Base-by-base conservation (phyloP, 2,888 invertebrate genomes). In the Ernsta delagoae region DNA sequence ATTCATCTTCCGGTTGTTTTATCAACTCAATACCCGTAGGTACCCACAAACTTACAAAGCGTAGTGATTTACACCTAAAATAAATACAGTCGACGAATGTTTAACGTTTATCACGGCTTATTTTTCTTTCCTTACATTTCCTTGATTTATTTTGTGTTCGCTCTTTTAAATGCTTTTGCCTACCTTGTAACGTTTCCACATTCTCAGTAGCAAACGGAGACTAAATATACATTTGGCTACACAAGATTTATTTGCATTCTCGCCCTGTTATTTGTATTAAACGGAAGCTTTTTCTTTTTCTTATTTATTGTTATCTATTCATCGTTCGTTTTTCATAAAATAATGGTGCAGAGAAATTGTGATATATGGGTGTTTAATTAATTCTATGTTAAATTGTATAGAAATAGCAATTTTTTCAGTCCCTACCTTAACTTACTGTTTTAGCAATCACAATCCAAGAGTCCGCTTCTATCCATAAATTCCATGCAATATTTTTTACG, bases 31-130 rank as follows among this genome's bases (percentile, higher is more conserved):
- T 65, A 66, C 57, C 34, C 41, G n/a, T n/a, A n/a, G n/a, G 61
- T 57, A 57, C 39, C 39, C 7, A 41, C 59, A 70, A 63, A 71
- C 66, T 68, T 50, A 74, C 74, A 75, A 75, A 75, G 16, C 70
- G 71, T 43, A 45, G 56, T 79, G 78, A 83, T 84, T 80, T 81
- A 83, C 79, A 70, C 67, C 56, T 78, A 79, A 80, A 82, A 81
- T 81, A 80, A 74, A 79, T 78, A 75, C 62, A 63, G 68, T 71
- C 65, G 73, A 74, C 77, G 74, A 24, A 24, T 64, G 74, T 77
- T 75, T 64, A 68, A 45, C 43, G 74, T 77, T 75, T 64, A 68
- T 59, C 63, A n/a, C 75, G 72, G 75, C 72, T 72, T 75, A 71
- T 75, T 78, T 75, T 75, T 74, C 73, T 77, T 73, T 68, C 70